phyloP scores from a whole-genome alignment of 2,113 vertebrate genomes.

The Psittacus erithacus region DNA sequence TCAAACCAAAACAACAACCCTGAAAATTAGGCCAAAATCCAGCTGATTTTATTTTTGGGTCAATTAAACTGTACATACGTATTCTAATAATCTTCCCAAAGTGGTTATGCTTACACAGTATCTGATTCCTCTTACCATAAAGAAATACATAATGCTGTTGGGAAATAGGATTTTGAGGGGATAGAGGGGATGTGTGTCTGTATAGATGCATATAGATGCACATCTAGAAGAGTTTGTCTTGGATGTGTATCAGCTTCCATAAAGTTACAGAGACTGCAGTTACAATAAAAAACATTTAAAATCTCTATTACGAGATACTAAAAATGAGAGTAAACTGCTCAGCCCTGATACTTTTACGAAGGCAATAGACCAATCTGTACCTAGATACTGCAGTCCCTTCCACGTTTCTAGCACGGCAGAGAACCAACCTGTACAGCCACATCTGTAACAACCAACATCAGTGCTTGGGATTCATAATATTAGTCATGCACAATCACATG shows the following conservation, averaged over 20 bases:
- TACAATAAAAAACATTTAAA: not conserved
- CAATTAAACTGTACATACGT: not conserved
- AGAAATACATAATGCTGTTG: not conserved
- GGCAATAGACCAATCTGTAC: not conserved
- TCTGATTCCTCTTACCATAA: not conserved
- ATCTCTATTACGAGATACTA: not conserved
- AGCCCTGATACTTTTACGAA: not conserved
- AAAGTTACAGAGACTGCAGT: not conserved
- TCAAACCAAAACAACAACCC: not conserved
- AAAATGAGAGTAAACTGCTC: not conserved
- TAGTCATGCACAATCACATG: not conserved
- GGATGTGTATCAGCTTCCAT: not conserved
- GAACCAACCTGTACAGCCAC: not conserved
- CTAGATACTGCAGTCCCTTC: not conserved
- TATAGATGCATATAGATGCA: no score
- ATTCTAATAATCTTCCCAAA: not conserved
- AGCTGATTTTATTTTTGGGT: not conserved
- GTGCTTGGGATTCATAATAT: not conserved
- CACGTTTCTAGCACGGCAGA: not conserved
- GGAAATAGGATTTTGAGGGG: not conserved
- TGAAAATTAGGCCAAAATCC: not conserved
- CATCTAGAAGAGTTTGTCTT: not conserved
- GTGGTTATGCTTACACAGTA: not conserved
- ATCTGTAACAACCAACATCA: accelerated
- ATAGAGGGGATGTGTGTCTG: no score